Percentiles rank a stretch among this genome's conserved stretches.
These are phyloP conservation scores for Vanessa atalanta DNA, from an alignment of 1,140 invertebrate species.

Conservation along the genomic window DNA sequence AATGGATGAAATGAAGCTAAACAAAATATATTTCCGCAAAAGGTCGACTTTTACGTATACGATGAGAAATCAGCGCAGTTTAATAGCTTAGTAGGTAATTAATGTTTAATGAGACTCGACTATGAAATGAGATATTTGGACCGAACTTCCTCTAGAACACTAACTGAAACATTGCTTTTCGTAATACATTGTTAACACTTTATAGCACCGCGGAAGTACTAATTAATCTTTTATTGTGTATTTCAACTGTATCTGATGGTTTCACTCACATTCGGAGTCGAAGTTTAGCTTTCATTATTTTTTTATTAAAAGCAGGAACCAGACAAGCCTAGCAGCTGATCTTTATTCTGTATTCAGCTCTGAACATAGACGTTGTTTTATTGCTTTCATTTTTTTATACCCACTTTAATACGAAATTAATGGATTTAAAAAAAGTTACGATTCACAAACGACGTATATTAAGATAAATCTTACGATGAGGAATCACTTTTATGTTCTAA, in stretches of 20 bases:
- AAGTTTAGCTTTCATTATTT: too few relatives aligned
- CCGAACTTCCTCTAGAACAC: slow-evolving; percentile 11
- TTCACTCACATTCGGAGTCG: not conserved
- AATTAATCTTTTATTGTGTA: slow-evolving; percentile 3
- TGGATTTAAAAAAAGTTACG: not conserved
- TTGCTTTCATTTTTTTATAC: not conserved
- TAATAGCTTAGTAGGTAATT: slow-evolving; percentile 16
- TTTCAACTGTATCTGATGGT: not conserved
- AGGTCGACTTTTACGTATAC: not conserved
- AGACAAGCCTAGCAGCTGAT: too few relatives aligned
- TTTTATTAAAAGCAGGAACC: too few relatives aligned
- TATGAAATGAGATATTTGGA: slow-evolving; percentile 16
- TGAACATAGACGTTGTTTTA: not conserved
- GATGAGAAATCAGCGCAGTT: slow-evolving; percentile 1
- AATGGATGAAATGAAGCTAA: not conserved
- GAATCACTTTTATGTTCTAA: not conserved
- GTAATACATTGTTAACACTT: slow-evolving; percentile 15
- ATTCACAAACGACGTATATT: not conserved
- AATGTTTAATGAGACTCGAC: slow-evolving; percentile 32
- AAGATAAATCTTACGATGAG: not conserved
- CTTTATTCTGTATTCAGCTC: too few relatives aligned
- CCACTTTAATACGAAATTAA: not conserved
- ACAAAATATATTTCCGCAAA: slow-evolving; percentile 4
- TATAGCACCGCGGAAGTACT: slow-evolving; percentile 24
- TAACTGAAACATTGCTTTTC: slow-evolving; percentile 12